Evolutionary conservation across 2,888 invertebrate species (phyloP), one percentile per base, ranked within the genome.

Genomic region (Dicranocentrus wangi): DNA sequence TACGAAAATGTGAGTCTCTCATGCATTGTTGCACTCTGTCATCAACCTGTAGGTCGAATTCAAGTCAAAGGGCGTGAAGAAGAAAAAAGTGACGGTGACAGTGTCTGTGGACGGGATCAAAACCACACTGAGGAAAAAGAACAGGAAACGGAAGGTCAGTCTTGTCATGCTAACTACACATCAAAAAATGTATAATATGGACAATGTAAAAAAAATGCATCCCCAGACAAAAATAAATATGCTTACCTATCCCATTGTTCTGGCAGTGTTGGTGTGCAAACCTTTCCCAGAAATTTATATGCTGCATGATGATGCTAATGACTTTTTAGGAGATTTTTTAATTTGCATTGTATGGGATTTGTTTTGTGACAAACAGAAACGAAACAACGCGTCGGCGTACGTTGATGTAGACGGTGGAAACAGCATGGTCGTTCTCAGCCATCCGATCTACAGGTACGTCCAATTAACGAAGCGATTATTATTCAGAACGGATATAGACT

Each of bases 1-100:
- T n/a, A n/a, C n/a, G n/a, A n/a, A n/a, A n/a, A n/a, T n/a, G n/a
- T n/a, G n/a, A n/a, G n/a, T n/a, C n/a, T n/a, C n/a, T n/a, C 5
- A 55, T 55, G 55, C 15, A 55, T 51, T 43, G n/a, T 69, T 1
- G 92, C 92, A 83, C 92, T n/a, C n/a, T n/a, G n/a, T n/a, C n/a
- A n/a, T n/a, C n/a, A n/a, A n/a, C n/a, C n/a, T n/a, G n/a, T n/a
- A 99, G 98, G 98, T 98, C 90, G 99, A 99, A 90, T 99, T 98
- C 91, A 99, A 99, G 91, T 95, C 98, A 87, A 96, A 96, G 89
- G 97, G 96, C 73, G 94, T 97, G 88, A 98, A 98, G 91, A 99
- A 99, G 90, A 95, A 96, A 89, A 98, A 98, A 91, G 98, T 99
- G 87, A 94, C 94, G 80, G 92, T 99, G 85, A 95, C 96, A 87